These are phyloP conservation scores for Drosophila merina DNA, from an alignment of 2,888 invertebrate species.

Conservation along the genomic window DNA sequence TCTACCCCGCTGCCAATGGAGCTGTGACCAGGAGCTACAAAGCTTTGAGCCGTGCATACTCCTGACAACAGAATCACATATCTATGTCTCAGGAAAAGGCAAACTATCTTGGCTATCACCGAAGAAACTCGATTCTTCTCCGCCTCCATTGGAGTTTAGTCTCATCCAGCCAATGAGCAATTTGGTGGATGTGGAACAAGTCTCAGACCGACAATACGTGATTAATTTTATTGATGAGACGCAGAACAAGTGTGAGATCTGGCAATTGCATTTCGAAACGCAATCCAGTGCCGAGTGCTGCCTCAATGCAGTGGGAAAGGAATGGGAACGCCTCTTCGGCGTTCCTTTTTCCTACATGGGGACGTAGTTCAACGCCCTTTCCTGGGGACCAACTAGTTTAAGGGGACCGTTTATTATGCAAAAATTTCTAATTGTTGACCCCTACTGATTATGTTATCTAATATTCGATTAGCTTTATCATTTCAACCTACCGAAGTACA, in stretches of 20 bases:
- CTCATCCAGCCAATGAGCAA: slow-evolving; percentile 85
- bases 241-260: slow-evolving; percentile 84
- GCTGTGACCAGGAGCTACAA: slow-evolving; percentile 75
- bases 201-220: slow-evolving; percentile 82
- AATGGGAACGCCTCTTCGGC: slow-evolving; percentile 86
- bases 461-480: slow-evolving; percentile 40
- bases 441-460: slow-evolving; percentile 36
- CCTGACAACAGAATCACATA: slow-evolving; percentile 82
- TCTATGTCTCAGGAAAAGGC: slow-evolving; percentile 83
- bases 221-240: slow-evolving; percentile 85
- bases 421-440: slow-evolving; percentile 39
- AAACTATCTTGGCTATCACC: slow-evolving; percentile 84
- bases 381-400: slow-evolving; percentile 16
- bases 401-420: not conserved
- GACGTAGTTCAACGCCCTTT: slow-evolving; percentile 41
- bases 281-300: slow-evolving; percentile 84
- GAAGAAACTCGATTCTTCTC: slow-evolving; percentile 25
- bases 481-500: slow-evolving; percentile 14
- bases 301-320: slow-evolving; percentile 84
- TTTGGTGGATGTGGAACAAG: slow-evolving; percentile 84
- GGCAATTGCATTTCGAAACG: slow-evolving; percentile 85
- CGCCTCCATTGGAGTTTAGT: slow-evolving; percentile 65
- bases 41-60: slow-evolving; percentile 76
- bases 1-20: slow-evolving; percentile 83
- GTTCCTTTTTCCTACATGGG: slow-evolving; percentile 81